Percentiles rank a stretch among this genome's conserved stretches.
These are phyloP conservation scores for Cephalopholis sonnerati DNA, from an alignment of 2,113 vertebrate genomes.

Conservation along the genomic window DNA sequence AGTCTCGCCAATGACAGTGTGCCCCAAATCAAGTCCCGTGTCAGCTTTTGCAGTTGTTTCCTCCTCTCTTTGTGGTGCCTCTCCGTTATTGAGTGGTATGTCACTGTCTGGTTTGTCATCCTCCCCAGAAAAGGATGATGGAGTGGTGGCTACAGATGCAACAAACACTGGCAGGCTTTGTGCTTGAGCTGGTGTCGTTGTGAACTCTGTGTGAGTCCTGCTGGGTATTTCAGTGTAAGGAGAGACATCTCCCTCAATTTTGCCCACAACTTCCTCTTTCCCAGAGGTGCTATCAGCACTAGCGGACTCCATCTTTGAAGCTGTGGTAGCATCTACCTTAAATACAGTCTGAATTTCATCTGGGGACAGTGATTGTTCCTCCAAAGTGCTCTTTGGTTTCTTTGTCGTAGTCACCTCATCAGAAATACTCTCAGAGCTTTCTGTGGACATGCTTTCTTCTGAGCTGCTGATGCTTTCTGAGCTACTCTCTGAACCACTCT, in stretches of 20 bases:
- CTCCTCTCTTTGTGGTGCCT: slow-evolving; percentile 18
- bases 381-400: slow-evolving; percentile 21
- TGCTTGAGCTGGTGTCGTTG: slow-evolving; percentile 37
- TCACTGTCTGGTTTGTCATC: slow-evolving; percentile 22
- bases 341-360: slow-evolving; percentile 71
- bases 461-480: slow-evolving; percentile 56
- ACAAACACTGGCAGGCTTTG: slow-evolving; percentile 29
- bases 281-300: slow-evolving; percentile 34
- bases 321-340: slow-evolving; percentile 60
- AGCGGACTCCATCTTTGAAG: slow-evolving; percentile 44
- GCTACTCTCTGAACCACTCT: slow-evolving; percentile 34
- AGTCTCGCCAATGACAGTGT: slow-evolving; percentile 73
- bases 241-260: slow-evolving; percentile 42
- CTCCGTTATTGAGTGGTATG: slow-evolving; percentile 29
- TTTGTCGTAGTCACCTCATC: slow-evolving; percentile 36
- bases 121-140: slow-evolving; percentile 25
- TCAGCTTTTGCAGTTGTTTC: slow-evolving; percentile 44
- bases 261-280: slow-evolving; percentile 33
- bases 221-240: slow-evolving; percentile 31
- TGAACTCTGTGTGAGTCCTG: slow-evolving; percentile 16
- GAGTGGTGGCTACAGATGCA: slow-evolving; percentile 31
- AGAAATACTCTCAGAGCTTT: slow-evolving; percentile 39
- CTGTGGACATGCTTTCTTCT: slow-evolving; percentile 38
- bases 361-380: slow-evolving; percentile 29
- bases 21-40: slow-evolving; percentile 50